Percentiles rank a stretch among this genome's conserved stretches.
Evolutionary conservation across 2,797 vertebrate genomes (phyloP).

Genomic region (Gallirallus australis): DNA sequence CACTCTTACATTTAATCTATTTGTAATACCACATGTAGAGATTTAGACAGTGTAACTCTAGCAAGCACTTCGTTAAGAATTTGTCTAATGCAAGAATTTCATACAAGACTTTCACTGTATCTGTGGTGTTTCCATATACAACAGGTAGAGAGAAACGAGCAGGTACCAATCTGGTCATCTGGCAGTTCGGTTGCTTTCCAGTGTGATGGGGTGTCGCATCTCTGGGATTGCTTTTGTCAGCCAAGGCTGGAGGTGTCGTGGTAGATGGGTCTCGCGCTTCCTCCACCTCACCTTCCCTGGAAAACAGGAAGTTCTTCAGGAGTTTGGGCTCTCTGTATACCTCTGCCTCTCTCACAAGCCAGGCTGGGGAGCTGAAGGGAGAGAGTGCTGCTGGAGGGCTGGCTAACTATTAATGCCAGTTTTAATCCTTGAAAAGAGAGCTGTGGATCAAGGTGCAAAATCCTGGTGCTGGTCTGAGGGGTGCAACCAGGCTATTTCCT

Average conservation of each 20-base stretch:
- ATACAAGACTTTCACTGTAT: background rate
- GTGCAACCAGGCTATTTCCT: background rate
- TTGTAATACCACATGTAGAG: background rate
- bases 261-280: background rate
- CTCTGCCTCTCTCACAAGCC: background rate
- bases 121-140: background rate
- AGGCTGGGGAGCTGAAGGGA: background rate
- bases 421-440: background rate
- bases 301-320: background rate
- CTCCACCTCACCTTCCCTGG: accelerated
- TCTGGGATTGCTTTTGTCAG: accelerated
- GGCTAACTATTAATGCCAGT: background rate
- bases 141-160: background rate
- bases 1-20: background rate
- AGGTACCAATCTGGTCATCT: background rate
- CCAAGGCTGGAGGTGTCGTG: accelerated
- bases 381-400: background rate
- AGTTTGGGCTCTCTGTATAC: background rate
- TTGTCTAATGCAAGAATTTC: background rate
- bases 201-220: background rate
- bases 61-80: background rate
- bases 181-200: background rate
- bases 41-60: background rate
- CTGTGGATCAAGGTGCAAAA: background rate
- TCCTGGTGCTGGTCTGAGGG: background rate